Conservation (phyloP, 2,113 vertebrate species). For the Odobenus rosmarus region DNA sequence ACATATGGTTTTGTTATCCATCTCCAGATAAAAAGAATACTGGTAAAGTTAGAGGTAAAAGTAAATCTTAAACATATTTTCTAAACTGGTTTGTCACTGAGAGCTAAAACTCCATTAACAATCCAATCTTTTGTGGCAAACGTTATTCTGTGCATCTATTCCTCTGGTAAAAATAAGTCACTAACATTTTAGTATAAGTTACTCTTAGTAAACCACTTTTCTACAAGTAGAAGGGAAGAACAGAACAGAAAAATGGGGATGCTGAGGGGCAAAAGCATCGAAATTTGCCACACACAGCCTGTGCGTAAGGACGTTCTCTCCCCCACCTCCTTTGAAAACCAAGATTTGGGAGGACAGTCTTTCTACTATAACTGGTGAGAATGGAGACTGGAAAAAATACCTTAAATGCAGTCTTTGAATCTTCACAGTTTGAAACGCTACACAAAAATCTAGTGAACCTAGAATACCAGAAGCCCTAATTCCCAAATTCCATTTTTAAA, state of each 20-base stretch:
- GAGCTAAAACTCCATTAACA: accelerated
- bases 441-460: not conserved
- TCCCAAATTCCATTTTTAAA: not conserved
- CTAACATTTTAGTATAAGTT: not conserved
- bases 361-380: accelerated
- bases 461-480: not conserved
- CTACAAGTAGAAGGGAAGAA: not conserved
- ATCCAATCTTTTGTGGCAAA: not conserved
- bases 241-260: not conserved
- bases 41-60: too few species aligned
- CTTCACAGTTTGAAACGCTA: not conserved
- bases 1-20: not conserved
- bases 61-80: not conserved
- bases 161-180: not conserved
- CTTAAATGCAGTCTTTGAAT: accelerated
- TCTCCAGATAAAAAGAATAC: not conserved
- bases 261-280: not conserved
- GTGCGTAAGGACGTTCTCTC: accelerated
- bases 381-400: not conserved
- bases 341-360: not conserved
- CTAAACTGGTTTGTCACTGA: not conserved
- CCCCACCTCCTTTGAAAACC: not conserved
- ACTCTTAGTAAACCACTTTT: not conserved
- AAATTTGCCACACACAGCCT: not conserved
- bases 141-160: accelerated